These are phyloP conservation scores for Campoletis sonorensis DNA, from an alignment of 1,140 invertebrate species.

Conservation along the genomic window DNA sequence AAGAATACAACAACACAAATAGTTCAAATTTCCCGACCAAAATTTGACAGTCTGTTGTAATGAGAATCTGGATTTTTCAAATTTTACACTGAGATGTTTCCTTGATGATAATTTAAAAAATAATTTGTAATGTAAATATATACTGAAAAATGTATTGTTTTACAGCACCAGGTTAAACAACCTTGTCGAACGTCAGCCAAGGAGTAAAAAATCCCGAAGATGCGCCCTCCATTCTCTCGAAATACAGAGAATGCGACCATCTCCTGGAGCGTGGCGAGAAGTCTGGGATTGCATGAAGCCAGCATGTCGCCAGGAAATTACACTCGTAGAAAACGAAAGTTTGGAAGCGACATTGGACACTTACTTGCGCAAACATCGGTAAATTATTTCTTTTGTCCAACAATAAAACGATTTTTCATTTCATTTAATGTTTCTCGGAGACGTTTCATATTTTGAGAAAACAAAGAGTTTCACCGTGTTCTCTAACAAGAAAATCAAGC, in stretches of 20 bases:
- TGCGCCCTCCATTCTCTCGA: slow-evolving; percentile 93
- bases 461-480: too few relatives aligned
- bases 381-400: slow-evolving; percentile 28
- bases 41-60: too few relatives aligned
- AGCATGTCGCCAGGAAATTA: slow-evolving; percentile 89
- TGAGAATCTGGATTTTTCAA: too few relatives aligned
- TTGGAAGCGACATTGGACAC: slow-evolving; percentile 90
- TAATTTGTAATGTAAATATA: not conserved
- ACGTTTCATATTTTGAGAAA: too few relatives aligned
- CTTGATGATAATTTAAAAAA: too few relatives aligned
- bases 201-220: slow-evolving; percentile 90
- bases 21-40: too few relatives aligned
- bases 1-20: too few relatives aligned
- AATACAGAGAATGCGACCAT: slow-evolving; percentile 86
- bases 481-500: too few relatives aligned
- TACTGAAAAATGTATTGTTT: not conserved
- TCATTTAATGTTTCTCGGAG: too few relatives aligned
- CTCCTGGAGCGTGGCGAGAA: slow-evolving; percentile 84
- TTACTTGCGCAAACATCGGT: slow-evolving; percentile 92
- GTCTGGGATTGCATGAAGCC: slow-evolving; percentile 93
- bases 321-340: slow-evolving; percentile 89
- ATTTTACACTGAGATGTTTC: too few relatives aligned
- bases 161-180: slow-evolving; percentile 85
- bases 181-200: slow-evolving; percentile 87
- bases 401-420: not conserved